Evolutionary conservation across 2,888 invertebrate species (phyloP).

Genomic region (Synanthedon vespiformis): DNA sequence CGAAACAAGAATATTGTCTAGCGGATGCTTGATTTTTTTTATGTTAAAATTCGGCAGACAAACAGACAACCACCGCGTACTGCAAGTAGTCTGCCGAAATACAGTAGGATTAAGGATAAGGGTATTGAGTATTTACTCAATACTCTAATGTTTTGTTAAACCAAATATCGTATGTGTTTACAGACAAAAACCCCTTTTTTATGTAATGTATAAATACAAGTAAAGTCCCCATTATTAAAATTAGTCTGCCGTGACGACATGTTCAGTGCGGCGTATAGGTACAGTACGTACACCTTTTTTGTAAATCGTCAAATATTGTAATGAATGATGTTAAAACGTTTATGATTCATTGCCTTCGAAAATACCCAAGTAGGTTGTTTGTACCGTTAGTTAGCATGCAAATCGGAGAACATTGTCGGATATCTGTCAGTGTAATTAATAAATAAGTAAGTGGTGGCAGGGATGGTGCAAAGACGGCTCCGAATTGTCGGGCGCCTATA

Average conservation of each 20-base stretch:
- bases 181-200: not conserved
- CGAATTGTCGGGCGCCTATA: not conserved
- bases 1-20: no score
- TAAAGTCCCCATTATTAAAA: not conserved
- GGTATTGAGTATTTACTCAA: no score
- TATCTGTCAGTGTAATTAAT: not conserved
- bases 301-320: not conserved
- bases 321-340: not conserved
- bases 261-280: not conserved
- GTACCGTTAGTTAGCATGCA: constrained; percentile 16
- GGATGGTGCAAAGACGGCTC: not conserved
- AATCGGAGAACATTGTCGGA: not conserved
- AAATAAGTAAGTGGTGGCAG: not conserved
- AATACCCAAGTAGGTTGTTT: constrained; percentile 11
- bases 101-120: no score
- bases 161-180: not conserved
- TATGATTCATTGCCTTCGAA: not conserved
- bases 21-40: not conserved
- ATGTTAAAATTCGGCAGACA: no score
- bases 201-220: not conserved
- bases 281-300: not conserved
- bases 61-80: no score
- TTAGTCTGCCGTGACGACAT: not conserved
- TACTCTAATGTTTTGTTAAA: no score
- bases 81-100: no score